These are phyloP conservation scores for Drosophila incognita DNA, from an alignment of 2,888 invertebrate species.

Conservation along the genomic window DNA sequence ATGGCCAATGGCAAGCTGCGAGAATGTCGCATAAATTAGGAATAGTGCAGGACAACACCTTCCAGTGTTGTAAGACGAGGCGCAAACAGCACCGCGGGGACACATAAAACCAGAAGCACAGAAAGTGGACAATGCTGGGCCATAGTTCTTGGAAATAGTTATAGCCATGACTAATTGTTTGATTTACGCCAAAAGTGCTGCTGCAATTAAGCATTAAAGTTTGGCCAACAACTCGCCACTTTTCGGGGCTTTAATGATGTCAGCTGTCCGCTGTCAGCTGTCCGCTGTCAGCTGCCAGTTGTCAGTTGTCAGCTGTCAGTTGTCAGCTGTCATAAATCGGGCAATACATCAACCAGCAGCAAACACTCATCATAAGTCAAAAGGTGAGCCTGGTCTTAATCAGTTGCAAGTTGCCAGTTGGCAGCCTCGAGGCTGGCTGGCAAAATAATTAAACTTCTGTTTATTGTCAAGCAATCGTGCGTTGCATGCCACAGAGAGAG, in stretches of 20 bases:
- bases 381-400: conserved; percentile 76
- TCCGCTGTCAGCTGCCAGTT: conserved; percentile 44
- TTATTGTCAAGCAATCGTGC: conserved; percentile 68
- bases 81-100: conserved; percentile 78
- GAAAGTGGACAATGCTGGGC: conserved; percentile 60
- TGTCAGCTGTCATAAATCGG: conserved; percentile 73
- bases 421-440: conserved; percentile 32
- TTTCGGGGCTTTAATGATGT: conserved; percentile 48
- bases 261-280: conserved; percentile 24
- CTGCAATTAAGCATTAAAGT: conserved; percentile 44
- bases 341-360: conserved; percentile 67
- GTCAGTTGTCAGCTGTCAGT: conserved; percentile 60
- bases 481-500: background rate
- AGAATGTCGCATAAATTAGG: conserved; percentile 76
- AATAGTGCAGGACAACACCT: conserved; percentile 73
- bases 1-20: conserved; percentile 68
- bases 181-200: conserved; percentile 75
- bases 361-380: conserved; percentile 75
- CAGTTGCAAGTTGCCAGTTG: conserved; percentile 28
- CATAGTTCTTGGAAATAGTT: conserved; percentile 9
- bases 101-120: conserved; percentile 66
- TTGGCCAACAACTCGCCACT: conserved; percentile 22
- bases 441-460: conserved; percentile 80
- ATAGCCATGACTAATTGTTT: conserved; percentile 79
- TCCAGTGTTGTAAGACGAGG: conserved; percentile 71